A percentile compares a stretch with the other conserved stretches of the same genome.
These are phyloP conservation scores for Penaeus monodon DNA, from an alignment of 2,888 invertebrate genomes.

Conservation along the genomic window DNA sequence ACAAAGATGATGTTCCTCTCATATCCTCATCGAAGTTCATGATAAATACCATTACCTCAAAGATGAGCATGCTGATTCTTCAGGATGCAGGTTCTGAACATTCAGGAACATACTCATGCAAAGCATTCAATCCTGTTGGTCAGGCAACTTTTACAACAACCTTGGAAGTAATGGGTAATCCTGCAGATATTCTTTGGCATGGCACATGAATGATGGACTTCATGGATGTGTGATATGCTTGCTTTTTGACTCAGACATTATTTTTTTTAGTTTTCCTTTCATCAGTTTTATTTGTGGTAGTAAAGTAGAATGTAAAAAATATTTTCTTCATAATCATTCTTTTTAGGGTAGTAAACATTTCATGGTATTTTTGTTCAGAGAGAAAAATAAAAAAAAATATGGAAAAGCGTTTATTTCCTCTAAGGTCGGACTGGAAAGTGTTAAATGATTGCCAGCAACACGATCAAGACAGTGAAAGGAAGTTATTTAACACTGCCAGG, in stretches of 20 bases:
- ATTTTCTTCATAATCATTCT: too few species aligned
- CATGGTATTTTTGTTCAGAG: too few species aligned
- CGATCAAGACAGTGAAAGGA: too few species aligned
- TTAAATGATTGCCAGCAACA: too few species aligned
- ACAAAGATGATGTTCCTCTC: constrained; percentile 71
- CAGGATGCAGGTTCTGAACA: constrained; percentile 67
- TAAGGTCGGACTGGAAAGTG: too few species aligned
- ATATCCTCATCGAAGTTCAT: constrained; percentile 65
- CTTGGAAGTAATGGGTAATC: constrained; percentile 65
- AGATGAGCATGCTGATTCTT: constrained; percentile 65
- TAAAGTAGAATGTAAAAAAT: too few species aligned
- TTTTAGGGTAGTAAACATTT: too few species aligned
- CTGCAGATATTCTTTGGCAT: too few species aligned
- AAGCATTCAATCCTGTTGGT: constrained; percentile 66
- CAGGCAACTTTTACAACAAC: constrained; percentile 51
- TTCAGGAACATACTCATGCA: constrained; percentile 66
- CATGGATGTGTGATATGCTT: neutral
- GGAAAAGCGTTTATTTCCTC: too few species aligned
- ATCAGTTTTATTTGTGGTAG: neutral
- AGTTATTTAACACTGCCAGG: too few species aligned
- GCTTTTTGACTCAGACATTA: neutral
- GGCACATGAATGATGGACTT: too few species aligned
- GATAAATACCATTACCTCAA: constrained; percentile 57
- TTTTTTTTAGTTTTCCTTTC: neutral
- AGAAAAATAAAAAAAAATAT: too few species aligned